phyloP scores from a whole-genome alignment of 2,797 vertebrate genomes.

The Glossophaga mutica region DNA sequence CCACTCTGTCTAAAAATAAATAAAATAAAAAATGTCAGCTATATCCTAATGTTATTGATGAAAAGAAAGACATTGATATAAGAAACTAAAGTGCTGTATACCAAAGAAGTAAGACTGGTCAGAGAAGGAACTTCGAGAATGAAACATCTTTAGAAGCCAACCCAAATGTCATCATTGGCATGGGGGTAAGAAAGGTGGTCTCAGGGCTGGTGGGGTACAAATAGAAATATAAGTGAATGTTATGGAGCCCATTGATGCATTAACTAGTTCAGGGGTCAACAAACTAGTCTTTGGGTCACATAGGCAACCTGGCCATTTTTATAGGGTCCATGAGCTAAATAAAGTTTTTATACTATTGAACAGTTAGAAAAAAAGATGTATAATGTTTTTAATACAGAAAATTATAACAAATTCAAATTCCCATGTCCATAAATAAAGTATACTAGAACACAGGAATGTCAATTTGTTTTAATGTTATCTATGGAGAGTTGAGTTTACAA shows the following conservation, averaged over 20 bases:
- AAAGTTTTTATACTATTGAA: not conserved
- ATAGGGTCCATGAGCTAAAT: not conserved
- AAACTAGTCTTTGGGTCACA: not conserved
- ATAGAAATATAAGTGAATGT: not conserved
- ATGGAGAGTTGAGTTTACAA: not conserved
- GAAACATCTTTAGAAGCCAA: not conserved
- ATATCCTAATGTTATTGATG: not conserved
- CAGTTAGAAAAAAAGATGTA: not conserved
- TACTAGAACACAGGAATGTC: not conserved
- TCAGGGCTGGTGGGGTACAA: not conserved
- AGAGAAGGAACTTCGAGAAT: not conserved
- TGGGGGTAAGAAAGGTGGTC: not conserved
- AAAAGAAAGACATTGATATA: not conserved
- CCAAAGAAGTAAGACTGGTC: not conserved
- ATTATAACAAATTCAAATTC: not conserved
- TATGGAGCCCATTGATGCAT: not conserved
- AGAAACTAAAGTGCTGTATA: not conserved
- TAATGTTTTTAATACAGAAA: not conserved
- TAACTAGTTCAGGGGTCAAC: not conserved
- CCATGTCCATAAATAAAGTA: not conserved
- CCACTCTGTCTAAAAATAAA: too few relatives aligned
- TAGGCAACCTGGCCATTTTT: not conserved
- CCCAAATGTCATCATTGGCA: not conserved
- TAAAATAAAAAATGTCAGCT: not conserved
- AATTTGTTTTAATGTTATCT: not conserved